phyloP scores from a whole-genome alignment of 64 coral and sea anemone genomes.

The Cladopsammia gracilis region DNA sequence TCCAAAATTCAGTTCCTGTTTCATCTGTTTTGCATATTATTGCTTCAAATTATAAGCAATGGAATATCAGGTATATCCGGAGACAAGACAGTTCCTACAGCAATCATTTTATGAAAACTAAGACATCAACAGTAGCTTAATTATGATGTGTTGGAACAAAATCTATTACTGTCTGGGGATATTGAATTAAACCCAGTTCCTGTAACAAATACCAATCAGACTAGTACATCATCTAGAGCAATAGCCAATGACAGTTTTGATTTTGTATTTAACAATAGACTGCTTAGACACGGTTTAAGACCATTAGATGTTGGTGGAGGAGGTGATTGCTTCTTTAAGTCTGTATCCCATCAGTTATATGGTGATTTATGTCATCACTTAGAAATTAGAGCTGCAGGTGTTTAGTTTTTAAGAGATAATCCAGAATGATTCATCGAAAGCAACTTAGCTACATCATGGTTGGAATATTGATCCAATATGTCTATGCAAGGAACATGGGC shows the following conservation, averaged over 20 bases:
- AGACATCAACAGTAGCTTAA: too few relatives aligned
- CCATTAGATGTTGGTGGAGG: slow-evolving; percentile 10
- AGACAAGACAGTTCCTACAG: not conserved
- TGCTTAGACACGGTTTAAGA: not conserved
- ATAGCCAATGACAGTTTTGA: not conserved
- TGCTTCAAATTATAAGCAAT: not conserved
- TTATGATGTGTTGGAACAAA: too few relatives aligned
- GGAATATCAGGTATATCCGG: not conserved
- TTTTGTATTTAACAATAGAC: slow-evolving; percentile 25
- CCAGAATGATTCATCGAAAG: slow-evolving; percentile 32
- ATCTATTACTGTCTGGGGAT: too few relatives aligned
- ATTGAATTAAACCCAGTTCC: too few relatives aligned
- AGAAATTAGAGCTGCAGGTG: slow-evolving; percentile 35
- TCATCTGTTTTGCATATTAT: not conserved
- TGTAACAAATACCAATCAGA: not conserved
- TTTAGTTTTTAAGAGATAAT: not conserved
- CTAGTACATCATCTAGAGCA: not conserved
- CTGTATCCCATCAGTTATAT: slow-evolving; percentile 33
- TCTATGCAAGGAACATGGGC: slow-evolving; percentile 1
- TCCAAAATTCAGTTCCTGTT: not conserved
- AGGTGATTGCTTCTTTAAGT: slow-evolving; percentile 1
- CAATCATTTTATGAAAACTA: not conserved
- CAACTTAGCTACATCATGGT: not conserved
- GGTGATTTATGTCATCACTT: slow-evolving; percentile 38
- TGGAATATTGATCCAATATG: slow-evolving; percentile 1